Conservation (phyloP, 2,797 vertebrate species). For the Propithecus deckenii region DNA sequence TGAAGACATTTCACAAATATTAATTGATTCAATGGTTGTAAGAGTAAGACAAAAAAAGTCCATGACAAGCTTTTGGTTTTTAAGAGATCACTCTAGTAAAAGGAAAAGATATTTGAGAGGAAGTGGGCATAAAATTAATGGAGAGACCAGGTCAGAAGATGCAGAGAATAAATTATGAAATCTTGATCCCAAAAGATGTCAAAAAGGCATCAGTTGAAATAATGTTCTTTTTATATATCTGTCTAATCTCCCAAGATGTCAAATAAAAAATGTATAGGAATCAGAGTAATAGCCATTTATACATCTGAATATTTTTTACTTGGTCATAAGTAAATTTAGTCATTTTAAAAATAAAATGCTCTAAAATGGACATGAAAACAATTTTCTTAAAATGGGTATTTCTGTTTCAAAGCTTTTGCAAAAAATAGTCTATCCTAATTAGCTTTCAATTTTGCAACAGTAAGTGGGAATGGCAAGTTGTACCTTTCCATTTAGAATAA, state of each 20-base stretch:
- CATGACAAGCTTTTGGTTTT: neutral
- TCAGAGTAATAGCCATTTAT: neutral
- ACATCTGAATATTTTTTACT: neutral
- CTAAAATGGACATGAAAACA: neutral
- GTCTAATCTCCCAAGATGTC: neutral
- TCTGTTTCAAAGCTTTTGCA: slow-evolving; percentile 47
- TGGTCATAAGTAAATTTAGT: neutral
- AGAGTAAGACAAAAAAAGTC: neutral
- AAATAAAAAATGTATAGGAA: neutral
- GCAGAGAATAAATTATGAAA: neutral
- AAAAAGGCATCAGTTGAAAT: neutral
- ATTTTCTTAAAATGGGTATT: neutral
- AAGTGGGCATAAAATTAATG: neutral
- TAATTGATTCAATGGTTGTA: neutral
- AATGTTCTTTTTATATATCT: neutral
- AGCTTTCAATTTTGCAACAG: neutral
- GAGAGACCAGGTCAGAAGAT: neutral
- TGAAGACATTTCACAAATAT: neutral
- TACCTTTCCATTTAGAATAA: slow-evolving; percentile 6
- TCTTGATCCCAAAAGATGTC: neutral
- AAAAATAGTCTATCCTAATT: neutral
- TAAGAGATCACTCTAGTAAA: neutral
- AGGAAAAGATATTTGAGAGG: neutral
- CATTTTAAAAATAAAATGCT: neutral
- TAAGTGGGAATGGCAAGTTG: slow-evolving; percentile 26